Evolutionary conservation across 2,888 invertebrate genomes (phyloP).

Genomic region (Amphipyra berbera): DNA sequence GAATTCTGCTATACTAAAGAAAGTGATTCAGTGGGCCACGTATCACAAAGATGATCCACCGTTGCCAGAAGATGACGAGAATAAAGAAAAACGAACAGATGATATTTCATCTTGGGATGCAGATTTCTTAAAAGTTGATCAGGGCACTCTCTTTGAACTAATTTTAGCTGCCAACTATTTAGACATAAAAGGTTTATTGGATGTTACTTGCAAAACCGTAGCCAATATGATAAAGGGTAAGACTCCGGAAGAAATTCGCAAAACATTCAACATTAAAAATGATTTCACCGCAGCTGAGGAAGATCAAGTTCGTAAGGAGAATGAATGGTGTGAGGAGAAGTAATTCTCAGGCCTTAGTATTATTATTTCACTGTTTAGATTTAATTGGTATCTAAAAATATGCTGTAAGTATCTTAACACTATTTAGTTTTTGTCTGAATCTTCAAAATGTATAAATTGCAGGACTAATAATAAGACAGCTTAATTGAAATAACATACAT

Average conservation of each 20-base stretch:
- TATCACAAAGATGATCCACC: conserved; percentile 99
- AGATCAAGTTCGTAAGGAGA: conserved; percentile 99
- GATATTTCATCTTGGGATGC: conserved; percentile 99
- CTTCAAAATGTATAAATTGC: conserved; percentile 10
- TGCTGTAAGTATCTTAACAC: conserved; percentile 36
- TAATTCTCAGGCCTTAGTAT: conserved; percentile 71
- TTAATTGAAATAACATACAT: conserved; percentile 15
- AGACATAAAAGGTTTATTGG: conserved; percentile 98
- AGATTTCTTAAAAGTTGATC: conserved; percentile 99
- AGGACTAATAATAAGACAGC: conserved; percentile 7
- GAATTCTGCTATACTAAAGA: conserved; percentile 98
- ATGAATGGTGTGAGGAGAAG: conserved; percentile 98
- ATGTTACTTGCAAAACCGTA: conserved; percentile 99
- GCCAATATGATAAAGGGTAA: conserved; percentile 99
- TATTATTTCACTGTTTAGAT: conserved; percentile 51
- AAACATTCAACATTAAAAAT: conserved; percentile 99
- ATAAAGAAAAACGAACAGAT: conserved; percentile 99
- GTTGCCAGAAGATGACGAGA: conserved; percentile 98
- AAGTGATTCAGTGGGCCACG: conserved; percentile 98
- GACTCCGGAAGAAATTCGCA: conserved; percentile 98
- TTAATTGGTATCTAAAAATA: conserved; percentile 50
- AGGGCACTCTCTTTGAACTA: conserved; percentile 98
- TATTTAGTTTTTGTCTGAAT: conserved; percentile 34
- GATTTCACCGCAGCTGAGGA: conserved; percentile 99
- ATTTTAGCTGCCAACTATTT: conserved; percentile 99